These are phyloP conservation scores for Tupaia tana DNA, from an alignment of 2,113 vertebrate genomes.

Conservation along the genomic window DNA sequence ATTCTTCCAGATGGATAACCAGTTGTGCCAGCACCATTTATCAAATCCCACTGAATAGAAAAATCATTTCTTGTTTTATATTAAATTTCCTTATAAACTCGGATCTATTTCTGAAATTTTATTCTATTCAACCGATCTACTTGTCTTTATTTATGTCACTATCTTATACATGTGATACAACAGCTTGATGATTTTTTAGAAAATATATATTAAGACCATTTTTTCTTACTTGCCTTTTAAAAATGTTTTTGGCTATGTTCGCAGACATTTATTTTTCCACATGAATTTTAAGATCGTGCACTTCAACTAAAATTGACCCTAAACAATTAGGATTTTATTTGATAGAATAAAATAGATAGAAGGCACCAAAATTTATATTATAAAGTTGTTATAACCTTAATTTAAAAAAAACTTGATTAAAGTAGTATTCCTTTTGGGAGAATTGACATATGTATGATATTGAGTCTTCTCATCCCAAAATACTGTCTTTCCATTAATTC, in stretches of 20 bases:
- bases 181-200: not conserved
- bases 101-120: conserved; percentile 55
- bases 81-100: conserved; percentile 41
- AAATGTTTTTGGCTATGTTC: conserved; percentile 35
- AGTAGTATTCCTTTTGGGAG: not conserved
- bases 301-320: conserved; percentile 32
- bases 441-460: not conserved
- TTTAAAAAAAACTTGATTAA: no score
- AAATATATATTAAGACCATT: not conserved
- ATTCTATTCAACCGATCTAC: not conserved
- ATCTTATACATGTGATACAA: not conserved
- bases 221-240: not conserved
- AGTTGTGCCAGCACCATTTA: conserved; percentile 78
- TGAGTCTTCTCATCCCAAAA: not conserved
- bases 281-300: not conserved
- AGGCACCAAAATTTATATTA: no score
- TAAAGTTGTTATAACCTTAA: no score
- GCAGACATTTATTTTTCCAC: conserved; percentile 1
- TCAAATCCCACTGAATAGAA: conserved; percentile 62
- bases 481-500: not conserved
- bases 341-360: no score
- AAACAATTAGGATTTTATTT: not conserved
- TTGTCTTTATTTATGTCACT: conserved; percentile 36
- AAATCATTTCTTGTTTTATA: conserved; percentile 44
- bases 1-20: conserved; percentile 80